These are phyloP conservation scores for Phoenicopterus ruber DNA, from an alignment of 2,113 vertebrate genomes.

Conservation along the genomic window DNA sequence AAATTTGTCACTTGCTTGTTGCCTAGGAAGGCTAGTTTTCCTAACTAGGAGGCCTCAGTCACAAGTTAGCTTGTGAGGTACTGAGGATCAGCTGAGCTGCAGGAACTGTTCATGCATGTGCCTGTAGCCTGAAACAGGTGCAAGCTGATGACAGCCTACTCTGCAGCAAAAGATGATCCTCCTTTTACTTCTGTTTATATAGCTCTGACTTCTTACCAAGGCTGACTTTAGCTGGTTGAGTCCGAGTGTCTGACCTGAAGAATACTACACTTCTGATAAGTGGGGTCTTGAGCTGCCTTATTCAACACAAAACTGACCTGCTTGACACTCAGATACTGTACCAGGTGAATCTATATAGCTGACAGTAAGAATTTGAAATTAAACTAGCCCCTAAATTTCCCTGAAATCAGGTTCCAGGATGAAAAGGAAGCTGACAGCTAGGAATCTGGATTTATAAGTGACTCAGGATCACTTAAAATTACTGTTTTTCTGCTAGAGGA, in stretches of 20 bases:
- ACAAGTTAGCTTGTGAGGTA: background rate
- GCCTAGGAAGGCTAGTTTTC: background rate
- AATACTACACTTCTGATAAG: background rate
- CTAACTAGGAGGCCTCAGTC: background rate
- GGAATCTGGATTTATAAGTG: background rate
- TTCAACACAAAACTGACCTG: background rate
- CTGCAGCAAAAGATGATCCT: background rate
- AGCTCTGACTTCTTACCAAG: background rate
- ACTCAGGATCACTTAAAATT: background rate
- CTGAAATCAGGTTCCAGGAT: background rate
- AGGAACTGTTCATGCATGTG: background rate
- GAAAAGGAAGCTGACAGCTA: background rate
- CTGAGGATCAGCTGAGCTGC: background rate
- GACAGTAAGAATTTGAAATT: background rate
- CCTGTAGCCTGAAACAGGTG: background rate
- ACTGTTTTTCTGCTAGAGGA: background rate
- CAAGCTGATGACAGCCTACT: background rate
- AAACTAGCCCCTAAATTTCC: background rate
- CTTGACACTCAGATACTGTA: background rate
- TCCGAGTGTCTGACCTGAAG: background rate
- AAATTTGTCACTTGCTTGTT: background rate
- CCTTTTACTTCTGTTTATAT: background rate
- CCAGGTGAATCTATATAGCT: background rate
- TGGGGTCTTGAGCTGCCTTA: background rate
- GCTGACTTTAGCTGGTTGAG: background rate